phyloP scores from a whole-genome alignment of 2,888 invertebrate species.

The Esperia sulphurella region DNA sequence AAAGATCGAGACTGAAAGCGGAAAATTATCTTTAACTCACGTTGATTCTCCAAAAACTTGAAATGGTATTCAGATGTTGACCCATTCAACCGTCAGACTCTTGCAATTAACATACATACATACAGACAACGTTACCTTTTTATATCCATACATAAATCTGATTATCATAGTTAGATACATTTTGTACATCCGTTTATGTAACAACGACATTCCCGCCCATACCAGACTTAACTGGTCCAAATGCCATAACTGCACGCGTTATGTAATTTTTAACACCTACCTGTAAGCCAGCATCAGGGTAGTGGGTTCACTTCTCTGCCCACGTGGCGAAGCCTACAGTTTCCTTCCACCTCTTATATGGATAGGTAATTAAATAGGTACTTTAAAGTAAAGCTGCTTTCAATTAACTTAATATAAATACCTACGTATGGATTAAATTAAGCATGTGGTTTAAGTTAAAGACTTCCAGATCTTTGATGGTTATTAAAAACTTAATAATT shows the following conservation, averaged over 20 bases:
- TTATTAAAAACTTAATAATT: too few species aligned
- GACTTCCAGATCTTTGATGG: neutral
- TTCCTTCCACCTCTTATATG: constrained; percentile 41
- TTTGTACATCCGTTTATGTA: neutral
- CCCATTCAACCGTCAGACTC: too few species aligned
- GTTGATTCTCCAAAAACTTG: too few species aligned
- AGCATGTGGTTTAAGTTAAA: neutral
- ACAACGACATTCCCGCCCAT: constrained; percentile 1
- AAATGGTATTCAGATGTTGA: too few species aligned
- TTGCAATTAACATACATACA: too few species aligned
- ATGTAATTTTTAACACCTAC: constrained; percentile 51
- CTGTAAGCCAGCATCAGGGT: constrained; percentile 32
- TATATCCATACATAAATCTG: too few species aligned
- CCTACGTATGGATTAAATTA: neutral
- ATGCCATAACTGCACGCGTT: constrained; percentile 33
- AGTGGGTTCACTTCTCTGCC: constrained; percentile 44
- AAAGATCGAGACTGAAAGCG: too few species aligned
- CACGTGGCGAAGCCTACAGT: constrained; percentile 44
- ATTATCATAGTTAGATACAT: too few species aligned
- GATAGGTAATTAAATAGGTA: constrained; percentile 28
- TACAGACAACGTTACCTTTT: too few species aligned
- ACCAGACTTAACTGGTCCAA: constrained; percentile 15
- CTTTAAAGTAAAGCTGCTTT: constrained; percentile 17
- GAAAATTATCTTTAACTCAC: too few species aligned
- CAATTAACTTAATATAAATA: neutral